Evolutionary conservation across 1,140 invertebrate species (phyloP), one percentile per base, ranked within the genome.

Genomic region (Caerostris extrusa): DNA sequence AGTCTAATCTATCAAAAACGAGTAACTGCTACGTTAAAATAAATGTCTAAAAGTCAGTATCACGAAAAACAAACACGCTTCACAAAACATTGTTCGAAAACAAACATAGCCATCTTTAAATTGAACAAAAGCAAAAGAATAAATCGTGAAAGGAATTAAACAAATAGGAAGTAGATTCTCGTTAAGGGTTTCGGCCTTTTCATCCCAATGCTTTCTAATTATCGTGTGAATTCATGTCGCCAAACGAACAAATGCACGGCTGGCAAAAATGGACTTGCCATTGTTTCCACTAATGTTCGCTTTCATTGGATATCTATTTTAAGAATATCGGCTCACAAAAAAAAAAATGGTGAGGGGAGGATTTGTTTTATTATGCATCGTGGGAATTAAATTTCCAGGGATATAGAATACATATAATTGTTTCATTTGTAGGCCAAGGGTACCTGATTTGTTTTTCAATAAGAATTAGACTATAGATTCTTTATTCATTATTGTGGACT

Each of bases 181-280:
- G 77, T 82, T 82, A 82, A 91, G 90, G 69, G 71, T 91, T 91
- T 91, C 71, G 90, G 90, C 90, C 90, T 91, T 91, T 91, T 82
- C 90, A 91, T 91, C 77, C 77, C 69, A 91, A 82, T 53, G 50
- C 57, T 60, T 81, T 91, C 71, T 91, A 91, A 91, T 91, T 91
- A 91, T 82, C 90, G 90, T 91, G 90, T 57, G 90, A 91, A 91
- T 82, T 53, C 57, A 8, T 82, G 90, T 91, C 34, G 69, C 60
- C 56, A 82, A 91, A 12, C 56, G 8, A 91, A 82, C 55, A 91
- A 50, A 91, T 64, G 86, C 50, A 55, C 56, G 58, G 69, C 17
- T 19, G 10, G 57, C 19, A 4, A 10, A 58, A 81, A 56, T 60
- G 57, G 67, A 91, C 69, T 56, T 10, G 3, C n/a, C 57, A 82